phyloP scores from a whole-genome alignment of 2,113 vertebrate genomes.

The Chaetorhynchus papuensis region DNA sequence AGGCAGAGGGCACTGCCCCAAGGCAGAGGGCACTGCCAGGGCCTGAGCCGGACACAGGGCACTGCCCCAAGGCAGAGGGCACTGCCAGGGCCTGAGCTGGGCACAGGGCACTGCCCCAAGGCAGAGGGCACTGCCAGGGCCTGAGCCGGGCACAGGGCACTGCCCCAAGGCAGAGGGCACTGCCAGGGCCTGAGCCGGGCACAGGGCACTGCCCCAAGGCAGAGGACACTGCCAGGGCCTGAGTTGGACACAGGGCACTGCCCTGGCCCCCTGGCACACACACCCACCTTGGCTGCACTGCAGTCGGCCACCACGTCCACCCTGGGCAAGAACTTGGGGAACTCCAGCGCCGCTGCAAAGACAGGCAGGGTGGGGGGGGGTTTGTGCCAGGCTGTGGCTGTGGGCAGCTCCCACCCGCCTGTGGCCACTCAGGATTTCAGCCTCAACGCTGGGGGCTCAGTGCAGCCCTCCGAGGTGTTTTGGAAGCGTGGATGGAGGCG shows the following conservation, averaged over 20 bases:
- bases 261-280: rapidly evolving
- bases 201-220: neutral
- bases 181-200: neutral
- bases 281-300: conserved; percentile 80
- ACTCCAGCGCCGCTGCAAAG: conserved; percentile 71
- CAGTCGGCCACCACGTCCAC: conserved; percentile 86
- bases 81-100: neutral
- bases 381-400: neutral
- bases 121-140: no score
- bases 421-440: neutral
- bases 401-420: neutral
- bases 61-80: neutral
- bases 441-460: neutral
- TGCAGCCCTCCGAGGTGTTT: neutral
- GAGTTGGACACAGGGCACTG: neutral
- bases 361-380: neutral
- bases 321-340: conserved; percentile 74
- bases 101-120: no score
- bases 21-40: neutral
- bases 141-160: neutral
- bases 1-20: no score
- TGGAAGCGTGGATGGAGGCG: rapidly evolving
- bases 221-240: neutral
- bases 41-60: neutral
- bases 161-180: neutral